Base-by-base conservation (phyloP, 2,888 invertebrate species). In the Eupeodes latifasciatus region DNA sequence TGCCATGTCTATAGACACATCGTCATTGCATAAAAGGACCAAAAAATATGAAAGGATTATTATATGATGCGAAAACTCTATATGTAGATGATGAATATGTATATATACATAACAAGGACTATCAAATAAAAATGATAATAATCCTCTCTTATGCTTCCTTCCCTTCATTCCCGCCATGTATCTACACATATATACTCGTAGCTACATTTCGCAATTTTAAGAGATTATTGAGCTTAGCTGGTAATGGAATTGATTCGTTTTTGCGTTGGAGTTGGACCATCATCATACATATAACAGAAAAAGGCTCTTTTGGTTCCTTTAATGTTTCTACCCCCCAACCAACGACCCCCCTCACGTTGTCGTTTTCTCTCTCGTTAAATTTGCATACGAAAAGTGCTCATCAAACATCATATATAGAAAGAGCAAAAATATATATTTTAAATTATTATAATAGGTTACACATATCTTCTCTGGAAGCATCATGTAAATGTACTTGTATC, bases 221-320 rank as follows among this genome's bases (percentile, higher is more conserved):
- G 66, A 75, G 86, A 79, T 86, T 82, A 86, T 27, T 59, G 44
- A 53, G 82, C 69, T 82, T 71, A 76, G 79, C 75, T 71, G 51
- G 64, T 86, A 82, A 86, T 79, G 82, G 82, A 86, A 82, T 76
- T 86, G 75, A 79, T 76, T 53, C 79, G 36, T 76, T 75, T 79
- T 76, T 79, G n/a, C 64, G 19, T 75, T 62, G 34, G 61, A 69
- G 51, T 71, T 78, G 36, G 71, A 69, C 64, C 49, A 81, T 40
- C 40, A 40, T 40, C 40, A 40, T 40, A 40, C 40, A 7, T 74
- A 57, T 10, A 66, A 57, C 78, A 64, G 69, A 19, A 66, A 36
- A 64, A 66, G 16, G 6, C 51, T 75, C 62, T 81, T 69, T 27
- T 14, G 19, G 16, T 1, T 27, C 12, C 12, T 47, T 40, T 47